These are phyloP conservation scores for Chelon labrosus DNA, from an alignment of 2,797 vertebrate species.

Conservation along the genomic window DNA sequence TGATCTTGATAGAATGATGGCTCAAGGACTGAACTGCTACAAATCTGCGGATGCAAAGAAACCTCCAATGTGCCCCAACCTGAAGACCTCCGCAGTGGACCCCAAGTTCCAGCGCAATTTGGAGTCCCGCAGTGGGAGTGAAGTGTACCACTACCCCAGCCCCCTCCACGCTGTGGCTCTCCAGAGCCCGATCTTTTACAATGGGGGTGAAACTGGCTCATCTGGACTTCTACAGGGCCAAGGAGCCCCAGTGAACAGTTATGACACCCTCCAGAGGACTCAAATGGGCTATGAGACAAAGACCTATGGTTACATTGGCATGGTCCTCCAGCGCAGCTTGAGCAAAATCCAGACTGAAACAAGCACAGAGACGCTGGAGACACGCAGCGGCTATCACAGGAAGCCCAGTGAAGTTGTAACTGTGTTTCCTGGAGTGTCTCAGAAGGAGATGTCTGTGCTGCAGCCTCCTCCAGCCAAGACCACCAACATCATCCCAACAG, in stretches of 20 bases:
- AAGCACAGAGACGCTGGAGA: constrained; percentile 54
- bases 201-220: constrained; percentile 64
- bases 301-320: constrained; percentile 88
- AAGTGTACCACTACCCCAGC: constrained; percentile 94
- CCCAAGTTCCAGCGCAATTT: constrained; percentile 91
- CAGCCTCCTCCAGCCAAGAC: constrained; percentile 38
- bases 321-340: constrained; percentile 85
- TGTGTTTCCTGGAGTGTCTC: constrained; percentile 43
- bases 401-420: constrained; percentile 60
- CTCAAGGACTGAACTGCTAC: constrained; percentile 73
- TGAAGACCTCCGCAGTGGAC: constrained; percentile 75
- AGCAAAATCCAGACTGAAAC: constrained; percentile 73
- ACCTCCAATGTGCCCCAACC: constrained; percentile 64
- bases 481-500: constrained; percentile 39
- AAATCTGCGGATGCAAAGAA: constrained; percentile 74
- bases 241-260: constrained; percentile 25
- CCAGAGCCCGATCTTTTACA: constrained; percentile 93
- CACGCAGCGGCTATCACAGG: constrained; percentile 39
- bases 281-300: constrained; percentile 69
- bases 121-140: constrained; percentile 87
- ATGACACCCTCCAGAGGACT: constrained; percentile 52
- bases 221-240: constrained; percentile 54
- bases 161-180: constrained; percentile 95
- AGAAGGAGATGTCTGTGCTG: constrained; percentile 33
- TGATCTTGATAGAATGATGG: constrained; percentile 89